Percentiles rank a stretch among this genome's conserved stretches.
These are phyloP conservation scores for Istiophorus platypterus DNA, from an alignment of 2,113 vertebrate species.

Conservation along the genomic window DNA sequence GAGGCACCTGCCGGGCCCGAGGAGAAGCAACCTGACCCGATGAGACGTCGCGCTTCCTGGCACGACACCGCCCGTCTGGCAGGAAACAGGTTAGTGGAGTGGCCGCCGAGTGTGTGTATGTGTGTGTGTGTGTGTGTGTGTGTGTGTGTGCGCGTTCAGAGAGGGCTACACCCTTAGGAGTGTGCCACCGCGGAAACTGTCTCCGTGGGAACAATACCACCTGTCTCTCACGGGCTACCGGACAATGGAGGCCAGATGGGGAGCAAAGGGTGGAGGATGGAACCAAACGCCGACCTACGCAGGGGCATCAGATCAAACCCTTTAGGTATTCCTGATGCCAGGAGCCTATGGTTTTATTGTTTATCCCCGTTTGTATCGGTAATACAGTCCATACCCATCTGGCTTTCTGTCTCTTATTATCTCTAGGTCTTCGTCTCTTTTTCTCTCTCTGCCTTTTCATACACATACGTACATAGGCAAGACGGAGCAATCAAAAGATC, in stretches of 20 bases:
- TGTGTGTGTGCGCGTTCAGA: too few relatives aligned
- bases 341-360: conserved; percentile 63
- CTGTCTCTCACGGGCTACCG: conserved; percentile 66
- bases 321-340: conserved; percentile 58
- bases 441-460: conserved; percentile 8
- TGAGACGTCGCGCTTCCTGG: conserved; percentile 61
- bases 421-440: conserved; percentile 22
- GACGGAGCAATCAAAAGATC: background rate
- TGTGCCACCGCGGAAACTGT: conserved; percentile 77
- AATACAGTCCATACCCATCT: conserved; percentile 57
- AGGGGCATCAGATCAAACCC: conserved; percentile 60
- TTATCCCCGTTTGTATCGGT: conserved; percentile 33
- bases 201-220: conserved; percentile 77
- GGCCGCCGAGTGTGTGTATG: conserved; percentile 34
- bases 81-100: conserved; percentile 58
- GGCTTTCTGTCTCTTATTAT: conserved; percentile 32
- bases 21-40: conserved; percentile 42
- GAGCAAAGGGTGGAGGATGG: conserved; percentile 72
- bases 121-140: too few relatives aligned
- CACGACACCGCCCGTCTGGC: conserved; percentile 57
- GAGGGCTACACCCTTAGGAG: conserved; percentile 67
- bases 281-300: conserved; percentile 52
- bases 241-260: conserved; percentile 77
- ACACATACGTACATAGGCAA: background rate
- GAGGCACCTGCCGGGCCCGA: conserved; percentile 60